Evolutionary conservation across 2,888 invertebrate genomes (phyloP), one percentile per base, ranked within the genome.

Genomic region (Sinohyriopsis cumingii): DNA sequence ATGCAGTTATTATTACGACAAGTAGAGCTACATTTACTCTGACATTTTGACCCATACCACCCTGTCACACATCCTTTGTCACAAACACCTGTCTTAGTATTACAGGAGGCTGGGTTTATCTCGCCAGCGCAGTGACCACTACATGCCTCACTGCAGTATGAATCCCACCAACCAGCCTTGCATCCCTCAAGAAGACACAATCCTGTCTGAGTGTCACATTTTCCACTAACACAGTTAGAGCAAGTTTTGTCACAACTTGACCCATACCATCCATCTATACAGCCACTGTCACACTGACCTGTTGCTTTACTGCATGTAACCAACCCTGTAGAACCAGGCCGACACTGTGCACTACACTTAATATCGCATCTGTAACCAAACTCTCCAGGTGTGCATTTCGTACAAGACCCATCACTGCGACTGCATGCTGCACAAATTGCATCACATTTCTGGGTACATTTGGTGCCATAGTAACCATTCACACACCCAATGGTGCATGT

Each of bases 61-160:
- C 77, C 77, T 33, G 66, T 66, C 20, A 70, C 68, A 55, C 77
- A 77, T 0, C 75, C 77, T 24, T 68, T 65, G 28, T 59, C 63
- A 59, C 77, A 77, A 59, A 70, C 57, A 18, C 57, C 63, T 20
- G 70, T 71, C 7, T 45, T 45, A 3, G 45, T 9, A 12, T 45
- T 45, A 45, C 45, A 45, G 45, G 9, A 45, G 12, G 3, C 45
- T 12, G 12, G 45, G 45, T 45, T 45, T 2, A 3, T 45, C 12
- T 45, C 45, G 12, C 45, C 45, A 45, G 45, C 1, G 12, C 45
- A 45, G 45, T 45, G 45, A 45, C 45, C 45, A 45, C 45, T 45
- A 45, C 45, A 45, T 45, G 45, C 45, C 45, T 45, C 12, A 12
- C 45, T 45, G 45, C 45, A 45, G 45, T 45, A 45, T 45, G 12